Base-by-base conservation (phyloP, 1,140 invertebrate genomes). In the Telenomus remus region DNA sequence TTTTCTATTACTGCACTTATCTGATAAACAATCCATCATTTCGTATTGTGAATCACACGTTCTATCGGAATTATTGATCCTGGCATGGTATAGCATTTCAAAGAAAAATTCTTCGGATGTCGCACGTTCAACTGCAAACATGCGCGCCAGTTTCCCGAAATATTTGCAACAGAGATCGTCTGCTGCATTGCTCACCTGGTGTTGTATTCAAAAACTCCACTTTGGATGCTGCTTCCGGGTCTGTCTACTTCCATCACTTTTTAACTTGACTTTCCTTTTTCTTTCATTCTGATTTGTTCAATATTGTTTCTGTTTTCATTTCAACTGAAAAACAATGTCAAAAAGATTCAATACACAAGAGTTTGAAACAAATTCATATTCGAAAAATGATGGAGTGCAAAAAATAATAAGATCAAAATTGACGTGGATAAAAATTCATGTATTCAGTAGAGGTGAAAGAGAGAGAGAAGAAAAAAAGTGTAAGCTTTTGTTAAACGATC, bases 401-500 rank as follows among this genome's bases (percentile, higher is more conserved):
- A 39, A 39, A 39, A 11, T 3, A 9, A 39, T 9, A 39, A 39
- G 37, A 42, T 14, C 19, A 8, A 37, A n/a, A 7, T 13, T 37
- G 12, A 16, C 51, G 8, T 44, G 0, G 16, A 55, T 16, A 27
- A 37, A 50, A 51, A 61, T 61, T 50, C 33, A 64, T 46, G 1
- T 13, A 64, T 63, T 44, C 59, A 33, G 50, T 10, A 11, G 16
- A 12, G 34, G 27, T n/a, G 15, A 11, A 63, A 9, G n/a, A 54
- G 48, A n/a, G n/a, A n/a, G n/a, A n/a, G n/a, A n/a, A n/a, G n/a
- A n/a, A 64, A 64, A 37, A 54, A 51, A 64, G 54, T 19, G 35
- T 55, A 55, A 63, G 37, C 59, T 64, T 64, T 64, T 55, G 61
- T 64, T 42, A 48, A 49, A 42, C 12, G 61, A 64, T 51, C 13